phyloP scores from a whole-genome alignment of 35 echinoderm and acorn worm species.

The Apostichopus parvimensis region DNA sequence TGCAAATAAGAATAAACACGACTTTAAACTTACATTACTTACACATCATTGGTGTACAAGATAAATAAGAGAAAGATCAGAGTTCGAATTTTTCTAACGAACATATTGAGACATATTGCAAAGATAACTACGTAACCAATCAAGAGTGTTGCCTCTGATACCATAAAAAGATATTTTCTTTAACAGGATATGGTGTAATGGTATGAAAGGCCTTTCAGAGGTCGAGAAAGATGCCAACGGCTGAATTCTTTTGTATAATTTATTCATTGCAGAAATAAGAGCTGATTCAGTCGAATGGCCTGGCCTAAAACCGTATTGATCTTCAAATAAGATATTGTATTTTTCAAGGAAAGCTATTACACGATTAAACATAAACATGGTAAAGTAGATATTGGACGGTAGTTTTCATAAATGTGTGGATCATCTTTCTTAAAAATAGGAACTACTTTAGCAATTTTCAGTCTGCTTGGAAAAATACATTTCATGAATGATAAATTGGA shows the following conservation, averaged over 20 bases:
- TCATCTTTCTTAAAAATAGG: not conserved
- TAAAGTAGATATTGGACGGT: not conserved
- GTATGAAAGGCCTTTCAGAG: not conserved
- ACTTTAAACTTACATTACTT: not conserved
- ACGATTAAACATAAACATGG: constrained; percentile 3
- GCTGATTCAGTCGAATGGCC: not conserved
- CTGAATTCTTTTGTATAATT: not conserved
- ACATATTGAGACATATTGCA: not conserved
- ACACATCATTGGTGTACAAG: not conserved
- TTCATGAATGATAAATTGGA: not conserved
- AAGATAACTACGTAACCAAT: not conserved
- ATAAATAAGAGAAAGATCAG: not conserved
- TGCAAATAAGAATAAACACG: not conserved
- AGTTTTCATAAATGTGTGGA: not conserved
- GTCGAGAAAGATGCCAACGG: not conserved
- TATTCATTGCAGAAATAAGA: not conserved
- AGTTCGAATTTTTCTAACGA: not conserved
- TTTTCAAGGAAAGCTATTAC: constrained; percentile 3
- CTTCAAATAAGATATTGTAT: not conserved
- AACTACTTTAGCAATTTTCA: not conserved
- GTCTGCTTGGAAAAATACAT: not conserved
- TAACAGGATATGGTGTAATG: not conserved
- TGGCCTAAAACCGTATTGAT: not conserved
- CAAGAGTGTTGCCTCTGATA: not conserved
- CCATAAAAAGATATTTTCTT: not conserved